Percentiles rank a stretch among this genome's conserved stretches.
These are phyloP conservation scores for Sebastes taczanowskii DNA, from an alignment of 2,797 vertebrate species.

Conservation along the genomic window DNA sequence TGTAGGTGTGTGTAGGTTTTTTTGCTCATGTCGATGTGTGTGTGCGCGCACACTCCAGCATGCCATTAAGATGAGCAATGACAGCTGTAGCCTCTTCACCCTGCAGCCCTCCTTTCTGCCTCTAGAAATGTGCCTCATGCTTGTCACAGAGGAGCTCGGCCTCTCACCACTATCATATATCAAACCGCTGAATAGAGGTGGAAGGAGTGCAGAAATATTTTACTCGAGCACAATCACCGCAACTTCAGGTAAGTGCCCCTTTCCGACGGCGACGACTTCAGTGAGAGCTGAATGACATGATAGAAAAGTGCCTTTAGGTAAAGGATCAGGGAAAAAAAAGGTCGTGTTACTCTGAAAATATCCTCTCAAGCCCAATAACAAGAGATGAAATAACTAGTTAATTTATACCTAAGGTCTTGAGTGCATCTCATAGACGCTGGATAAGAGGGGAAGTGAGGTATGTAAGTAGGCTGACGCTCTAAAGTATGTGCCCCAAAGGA, in stretches of 20 bases:
- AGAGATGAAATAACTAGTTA: conserved; percentile 54
- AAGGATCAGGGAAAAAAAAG: conserved; percentile 16
- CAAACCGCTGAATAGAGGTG: conserved; percentile 69
- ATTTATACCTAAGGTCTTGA: conserved; percentile 60
- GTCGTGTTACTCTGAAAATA: conserved; percentile 42
- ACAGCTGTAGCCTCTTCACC: conserved; percentile 83
- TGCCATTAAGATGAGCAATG: conserved; percentile 79
- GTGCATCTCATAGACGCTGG: conserved; percentile 23
- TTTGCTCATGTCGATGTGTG: not conserved
- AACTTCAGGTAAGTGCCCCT: conserved; percentile 57
- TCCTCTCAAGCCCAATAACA: conserved; percentile 39
- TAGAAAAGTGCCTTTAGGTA: conserved; percentile 44
- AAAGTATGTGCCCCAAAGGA: conserved; percentile 17
- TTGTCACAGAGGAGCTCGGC: conserved; percentile 66
- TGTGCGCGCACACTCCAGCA: conserved; percentile 39
- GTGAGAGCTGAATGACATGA: conserved; percentile 38
- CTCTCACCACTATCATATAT: conserved; percentile 67
- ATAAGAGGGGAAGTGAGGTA: conserved; percentile 16
- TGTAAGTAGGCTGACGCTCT: conserved; percentile 17
- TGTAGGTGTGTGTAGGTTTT: conserved; percentile 48
- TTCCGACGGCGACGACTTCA: conserved; percentile 29
- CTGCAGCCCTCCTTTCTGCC: conserved; percentile 68
- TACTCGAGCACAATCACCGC: conserved; percentile 59
- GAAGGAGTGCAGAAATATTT: conserved; percentile 68
- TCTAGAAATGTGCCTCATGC: conserved; percentile 68